These are phyloP conservation scores for Drosophila kanapiae DNA, from an alignment of 1,140 invertebrate genomes.

Conservation along the genomic window DNA sequence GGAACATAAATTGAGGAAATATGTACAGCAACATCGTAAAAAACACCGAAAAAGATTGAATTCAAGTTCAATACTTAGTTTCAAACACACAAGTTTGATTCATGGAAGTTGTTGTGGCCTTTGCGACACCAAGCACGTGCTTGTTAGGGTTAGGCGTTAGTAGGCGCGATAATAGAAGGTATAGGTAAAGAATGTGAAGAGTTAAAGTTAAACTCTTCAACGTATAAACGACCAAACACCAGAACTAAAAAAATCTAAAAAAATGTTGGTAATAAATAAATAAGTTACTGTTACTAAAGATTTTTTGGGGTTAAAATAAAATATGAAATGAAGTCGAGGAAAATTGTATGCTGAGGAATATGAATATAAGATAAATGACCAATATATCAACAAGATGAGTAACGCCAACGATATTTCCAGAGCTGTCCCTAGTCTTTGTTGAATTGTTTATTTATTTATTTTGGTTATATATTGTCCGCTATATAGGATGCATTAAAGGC, in stretches of 20 bases:
- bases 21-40: background rate
- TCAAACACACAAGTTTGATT: background rate
- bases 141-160: too few species aligned
- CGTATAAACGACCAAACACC: constrained; percentile 30
- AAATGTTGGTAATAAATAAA: background rate
- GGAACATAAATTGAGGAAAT: background rate
- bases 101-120: too few species aligned
- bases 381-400: too few species aligned
- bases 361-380: background rate
- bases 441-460: too few species aligned
- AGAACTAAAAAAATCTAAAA: constrained; percentile 36
- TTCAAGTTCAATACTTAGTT: background rate
- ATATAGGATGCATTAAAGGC: too few species aligned
- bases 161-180: too few species aligned
- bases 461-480: too few species aligned
- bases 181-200: too few species aligned
- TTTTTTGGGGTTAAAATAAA: background rate
- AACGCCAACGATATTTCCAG: too few species aligned
- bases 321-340: background rate
- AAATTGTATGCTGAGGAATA: background rate
- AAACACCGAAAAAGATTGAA: background rate
- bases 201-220: background rate
- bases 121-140: too few species aligned
- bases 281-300: background rate
- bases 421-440: too few species aligned